Evolutionary conservation across 1,140 invertebrate species (phyloP).

Genomic region (Saxidomus purpurata): DNA sequence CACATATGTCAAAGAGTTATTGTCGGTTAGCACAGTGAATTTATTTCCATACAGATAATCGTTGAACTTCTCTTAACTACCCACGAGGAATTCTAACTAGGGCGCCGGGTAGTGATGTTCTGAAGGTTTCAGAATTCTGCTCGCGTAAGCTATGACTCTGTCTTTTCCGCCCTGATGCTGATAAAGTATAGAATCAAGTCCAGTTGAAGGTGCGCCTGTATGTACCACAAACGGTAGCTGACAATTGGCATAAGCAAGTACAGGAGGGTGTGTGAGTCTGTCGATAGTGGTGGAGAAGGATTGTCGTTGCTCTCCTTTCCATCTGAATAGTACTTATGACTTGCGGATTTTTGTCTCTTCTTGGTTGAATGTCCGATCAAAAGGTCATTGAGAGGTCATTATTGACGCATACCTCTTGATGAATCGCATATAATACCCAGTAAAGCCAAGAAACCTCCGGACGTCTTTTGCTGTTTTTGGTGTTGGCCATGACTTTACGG

Average conservation of each 20-base stretch:
- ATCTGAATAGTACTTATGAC: neutral
- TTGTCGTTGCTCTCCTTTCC: slow-evolving; percentile 12
- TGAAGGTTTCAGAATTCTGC: neutral
- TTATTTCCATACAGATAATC: slow-evolving; percentile 20
- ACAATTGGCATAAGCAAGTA: slow-evolving; percentile 69
- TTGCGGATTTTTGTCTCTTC: neutral
- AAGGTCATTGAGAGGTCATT: slow-evolving; percentile 81
- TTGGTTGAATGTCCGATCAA: too few species aligned
- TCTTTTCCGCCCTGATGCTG: slow-evolving; percentile 68
- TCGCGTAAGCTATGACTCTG: slow-evolving; percentile 10
- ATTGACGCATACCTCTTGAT: slow-evolving; percentile 80
- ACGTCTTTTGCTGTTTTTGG: slow-evolving; percentile 82
- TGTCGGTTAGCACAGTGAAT: neutral
- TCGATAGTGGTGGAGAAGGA: slow-evolving; percentile 55
- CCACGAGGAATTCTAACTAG: slow-evolving; percentile 60
- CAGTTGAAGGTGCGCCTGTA: slow-evolving; percentile 68
- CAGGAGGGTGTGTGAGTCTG: slow-evolving; percentile 26
- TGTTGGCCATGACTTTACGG: slow-evolving; percentile 78
- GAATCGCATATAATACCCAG: slow-evolving; percentile 86
- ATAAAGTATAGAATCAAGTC: slow-evolving; percentile 76
- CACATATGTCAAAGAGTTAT: slow-evolving; percentile 18
- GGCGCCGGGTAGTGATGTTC: slow-evolving; percentile 51
- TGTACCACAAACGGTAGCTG: slow-evolving; percentile 68
- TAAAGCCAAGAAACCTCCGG: slow-evolving; percentile 85
- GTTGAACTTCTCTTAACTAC: slow-evolving; percentile 52